phyloP scores from a whole-genome alignment of 37 sponge, comb jelly and placozoan genomes.

The Mnemiopsis leidyi region DNA sequence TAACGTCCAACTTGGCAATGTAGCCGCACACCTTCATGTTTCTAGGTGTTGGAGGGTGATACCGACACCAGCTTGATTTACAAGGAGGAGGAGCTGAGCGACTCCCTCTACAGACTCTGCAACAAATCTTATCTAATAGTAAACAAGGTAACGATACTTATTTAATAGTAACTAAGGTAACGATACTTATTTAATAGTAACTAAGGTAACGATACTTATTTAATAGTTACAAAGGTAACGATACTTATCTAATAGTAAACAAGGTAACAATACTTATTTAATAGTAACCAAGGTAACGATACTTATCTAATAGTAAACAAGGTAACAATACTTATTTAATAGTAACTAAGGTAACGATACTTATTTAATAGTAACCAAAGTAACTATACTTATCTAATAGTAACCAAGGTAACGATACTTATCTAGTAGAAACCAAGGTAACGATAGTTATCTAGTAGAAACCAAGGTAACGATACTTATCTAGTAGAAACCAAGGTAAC shows the following conservation, averaged over 20 bases:
- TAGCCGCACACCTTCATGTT: too few species aligned
- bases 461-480: too few species aligned
- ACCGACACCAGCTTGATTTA: constrained; percentile 35
- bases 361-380: too few species aligned
- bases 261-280: background rate
- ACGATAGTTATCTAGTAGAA: too few species aligned
- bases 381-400: background rate
- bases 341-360: background rate
- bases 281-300: background rate
- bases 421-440: too few species aligned
- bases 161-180: background rate
- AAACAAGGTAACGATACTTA: background rate
- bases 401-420: background rate
- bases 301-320: background rate
- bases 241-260: background rate
- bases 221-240: too few species aligned
- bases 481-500: too few species aligned
- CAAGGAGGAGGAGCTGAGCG: constrained; percentile 49
- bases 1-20: too few species aligned
- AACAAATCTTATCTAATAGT: constrained; percentile 28
- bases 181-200: background rate
- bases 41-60: constrained; percentile 28
- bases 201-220: background rate
- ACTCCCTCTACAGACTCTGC: constrained; percentile 25
- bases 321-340: background rate